Percentiles rank a stretch among this genome's conserved stretches.
These are phyloP conservation scores for Periparus ater DNA, from an alignment of 2,797 vertebrate species.

Conservation along the genomic window DNA sequence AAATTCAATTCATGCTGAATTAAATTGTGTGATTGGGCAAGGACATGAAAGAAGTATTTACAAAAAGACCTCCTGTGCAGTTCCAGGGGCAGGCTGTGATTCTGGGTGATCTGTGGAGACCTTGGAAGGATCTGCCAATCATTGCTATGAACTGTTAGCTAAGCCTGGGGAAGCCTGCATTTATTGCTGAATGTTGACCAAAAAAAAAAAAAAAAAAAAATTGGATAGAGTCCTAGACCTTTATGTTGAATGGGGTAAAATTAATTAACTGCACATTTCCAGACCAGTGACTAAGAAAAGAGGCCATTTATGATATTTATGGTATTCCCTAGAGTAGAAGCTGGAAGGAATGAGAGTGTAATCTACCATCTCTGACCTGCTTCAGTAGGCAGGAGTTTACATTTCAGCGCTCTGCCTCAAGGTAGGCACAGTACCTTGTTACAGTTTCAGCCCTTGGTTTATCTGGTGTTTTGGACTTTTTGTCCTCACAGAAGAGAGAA, in stretches of 20 bases:
- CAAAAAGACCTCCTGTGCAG: not conserved
- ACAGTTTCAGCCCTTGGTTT: not conserved
- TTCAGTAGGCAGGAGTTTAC: conserved; percentile 1
- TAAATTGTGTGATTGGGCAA: not conserved
- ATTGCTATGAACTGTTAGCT: not conserved
- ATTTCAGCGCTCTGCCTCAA: not conserved
- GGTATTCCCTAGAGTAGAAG: conserved; percentile 30
- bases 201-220: not conserved
- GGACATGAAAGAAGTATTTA: not conserved
- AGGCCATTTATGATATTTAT: conserved; percentile 55
- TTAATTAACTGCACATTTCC: conserved; percentile 63
- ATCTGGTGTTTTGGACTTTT: not conserved
- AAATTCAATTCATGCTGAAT: not conserved
- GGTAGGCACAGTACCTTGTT: not conserved
- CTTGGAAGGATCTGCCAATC: not conserved
- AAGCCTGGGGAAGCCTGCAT: not conserved
- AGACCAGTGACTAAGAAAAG: conserved; percentile 63
- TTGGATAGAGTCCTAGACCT: conserved; percentile 12
- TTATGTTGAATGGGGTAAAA: conserved; percentile 32
- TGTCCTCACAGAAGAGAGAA: not conserved
- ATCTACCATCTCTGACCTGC: conserved; percentile 13
- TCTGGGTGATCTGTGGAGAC: not conserved
- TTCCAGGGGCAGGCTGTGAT: not conserved
- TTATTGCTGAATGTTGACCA: not conserved
- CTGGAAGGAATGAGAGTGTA: conserved; percentile 17